Conservation (phyloP, 2,113 vertebrate genomes). For the Scatophagus argus region DNA sequence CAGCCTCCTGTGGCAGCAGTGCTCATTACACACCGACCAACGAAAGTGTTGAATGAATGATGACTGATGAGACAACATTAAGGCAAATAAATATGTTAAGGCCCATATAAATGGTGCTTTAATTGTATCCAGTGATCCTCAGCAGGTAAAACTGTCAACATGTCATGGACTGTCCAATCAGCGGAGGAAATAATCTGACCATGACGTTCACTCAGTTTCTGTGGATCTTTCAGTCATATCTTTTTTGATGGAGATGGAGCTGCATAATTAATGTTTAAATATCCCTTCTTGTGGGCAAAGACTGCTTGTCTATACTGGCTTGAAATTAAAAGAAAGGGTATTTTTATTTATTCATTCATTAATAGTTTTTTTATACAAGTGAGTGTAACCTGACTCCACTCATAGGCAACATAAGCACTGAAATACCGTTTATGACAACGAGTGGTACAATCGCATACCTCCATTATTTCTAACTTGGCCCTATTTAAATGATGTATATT, state of each 20-base stretch:
- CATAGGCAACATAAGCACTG: too few relatives aligned
- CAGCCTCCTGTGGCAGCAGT: neutral
- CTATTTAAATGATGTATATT: too few relatives aligned
- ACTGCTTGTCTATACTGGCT: neutral
- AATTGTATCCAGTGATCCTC: neutral
- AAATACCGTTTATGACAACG: neutral
- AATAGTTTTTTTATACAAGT: too few relatives aligned
- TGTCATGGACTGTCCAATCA: too few relatives aligned
- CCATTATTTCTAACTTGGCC: too few relatives aligned
- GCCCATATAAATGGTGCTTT: neutral
- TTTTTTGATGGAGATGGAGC: neutral
- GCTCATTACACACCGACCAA: constrained; percentile 1
- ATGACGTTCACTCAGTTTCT: neutral
- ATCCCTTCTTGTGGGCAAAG: too few relatives aligned
- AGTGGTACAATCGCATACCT: neutral
- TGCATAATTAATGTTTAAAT: neutral
- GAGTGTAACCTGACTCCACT: too few relatives aligned
- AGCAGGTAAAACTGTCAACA: neutral
- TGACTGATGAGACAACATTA: constrained; percentile 4
- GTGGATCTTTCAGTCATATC: too few relatives aligned
- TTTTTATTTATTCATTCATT: too few relatives aligned
- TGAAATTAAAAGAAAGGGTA: too few relatives aligned
- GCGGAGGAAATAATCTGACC: neutral
- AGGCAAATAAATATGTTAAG: neutral
- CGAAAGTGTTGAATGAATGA: neutral